Conservation (phyloP, 2,797 vertebrate genomes). For the Eremophila alpestris region DNA sequence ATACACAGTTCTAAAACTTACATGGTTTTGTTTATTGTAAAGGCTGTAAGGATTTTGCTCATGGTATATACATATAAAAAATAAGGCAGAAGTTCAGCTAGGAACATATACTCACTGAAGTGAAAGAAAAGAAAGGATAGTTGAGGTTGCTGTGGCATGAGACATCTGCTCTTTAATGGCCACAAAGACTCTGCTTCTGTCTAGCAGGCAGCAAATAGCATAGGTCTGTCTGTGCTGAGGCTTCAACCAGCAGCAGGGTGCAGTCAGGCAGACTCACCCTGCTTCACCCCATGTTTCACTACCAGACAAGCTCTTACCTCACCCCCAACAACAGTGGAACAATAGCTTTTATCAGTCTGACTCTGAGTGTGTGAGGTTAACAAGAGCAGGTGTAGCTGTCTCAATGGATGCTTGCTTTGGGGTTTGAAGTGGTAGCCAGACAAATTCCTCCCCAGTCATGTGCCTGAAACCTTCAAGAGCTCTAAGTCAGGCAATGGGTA, state of each 20-base stretch:
- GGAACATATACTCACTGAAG: not conserved
- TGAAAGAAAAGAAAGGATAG: not conserved
- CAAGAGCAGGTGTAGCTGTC: not conserved
- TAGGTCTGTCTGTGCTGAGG: not conserved
- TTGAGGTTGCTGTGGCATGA: not conserved
- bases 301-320: not conserved
- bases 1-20: not conserved
- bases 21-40: not conserved
- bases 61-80: not conserved
- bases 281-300: not conserved
- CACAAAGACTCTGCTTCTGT: not conserved
- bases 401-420: not conserved
- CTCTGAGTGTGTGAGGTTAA: not conserved
- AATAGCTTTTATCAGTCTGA: not conserved
- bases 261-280: not conserved
- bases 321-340: not conserved
- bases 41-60: not conserved
- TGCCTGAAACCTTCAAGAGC: not conserved
- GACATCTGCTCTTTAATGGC: not conserved
- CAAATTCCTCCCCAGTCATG: no score
- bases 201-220: accelerated
- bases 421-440: not conserved
- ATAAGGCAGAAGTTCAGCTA: not conserved
- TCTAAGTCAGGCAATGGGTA: not conserved
- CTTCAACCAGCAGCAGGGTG: not conserved